Evolutionary conservation across 2,888 invertebrate genomes (phyloP), one percentile per base, ranked within the genome.

Genomic region (Lumbricus terrestris): DNA sequence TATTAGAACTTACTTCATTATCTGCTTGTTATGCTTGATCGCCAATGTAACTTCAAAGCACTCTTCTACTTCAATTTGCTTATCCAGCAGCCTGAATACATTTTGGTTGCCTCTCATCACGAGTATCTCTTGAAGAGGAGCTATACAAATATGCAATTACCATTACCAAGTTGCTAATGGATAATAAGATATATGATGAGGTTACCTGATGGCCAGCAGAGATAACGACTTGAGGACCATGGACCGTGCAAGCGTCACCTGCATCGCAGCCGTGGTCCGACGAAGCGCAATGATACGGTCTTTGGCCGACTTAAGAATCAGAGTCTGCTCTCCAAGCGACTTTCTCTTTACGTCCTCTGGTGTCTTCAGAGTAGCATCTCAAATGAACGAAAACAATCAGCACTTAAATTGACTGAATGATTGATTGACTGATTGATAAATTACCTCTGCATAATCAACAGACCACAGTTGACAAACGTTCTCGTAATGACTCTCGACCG

Each of bases 181-280:
- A 47, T 23, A 47, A 23, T 47, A 47, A 23, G 5, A 20, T n/a
- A n/a, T n/a, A n/a, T n/a, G n/a, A n/a, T n/a, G 69, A 69, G n/a
- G 8, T n/a, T 90, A 95, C 95, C 95, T 95, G 37, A 95, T 94
- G 85, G 95, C 95, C 18, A 96, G 93, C 15, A 96, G 94, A 1
- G 96, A 95, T 8, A 96, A 94, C 1, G 96, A 95, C 91, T 96
- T 95, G 92, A 96, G 95, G n/a, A 96, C 95, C 54, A 96, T 95
- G 54, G 95, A 95, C 54, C 96, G 94, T 1, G 96, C 96, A 40
- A 96, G 94, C 54, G 96, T 94, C 82, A 96, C 96, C 92, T 96
- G 96, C 90, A 96, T 95, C 2, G 96, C 96, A 85, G 94, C 94
- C 0, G 96, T 95, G 33, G 96, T 95, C 92, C 96, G 95, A 89